Conservation (phyloP, 1,140 invertebrate species). For the Anastrepha obliqua region DNA sequence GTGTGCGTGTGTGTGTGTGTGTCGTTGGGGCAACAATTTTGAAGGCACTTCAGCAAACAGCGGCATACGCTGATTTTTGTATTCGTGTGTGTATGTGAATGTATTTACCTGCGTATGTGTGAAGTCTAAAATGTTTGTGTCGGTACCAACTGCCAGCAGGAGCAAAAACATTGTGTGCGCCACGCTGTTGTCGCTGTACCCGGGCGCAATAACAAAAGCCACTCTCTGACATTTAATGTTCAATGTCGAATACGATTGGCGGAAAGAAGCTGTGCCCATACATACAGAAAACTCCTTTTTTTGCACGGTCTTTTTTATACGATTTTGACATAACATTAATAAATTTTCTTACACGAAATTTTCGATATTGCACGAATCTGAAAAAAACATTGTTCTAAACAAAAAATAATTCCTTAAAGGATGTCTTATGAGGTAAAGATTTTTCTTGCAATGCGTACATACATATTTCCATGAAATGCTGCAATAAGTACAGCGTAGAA, state of each 20-base stretch:
- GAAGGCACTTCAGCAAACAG: neutral
- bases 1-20: too few species aligned
- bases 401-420: too few species aligned
- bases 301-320: too few species aligned
- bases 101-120: neutral
- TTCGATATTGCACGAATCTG: too few species aligned
- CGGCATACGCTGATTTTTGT: neutral
- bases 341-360: too few species aligned
- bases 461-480: too few species aligned
- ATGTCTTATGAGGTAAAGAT: too few species aligned
- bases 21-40: neutral
- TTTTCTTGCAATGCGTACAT: too few species aligned
- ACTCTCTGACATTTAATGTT: slow-evolving; percentile 45
- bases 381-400: too few species aligned
- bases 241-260: slow-evolving; percentile 40
- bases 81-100: neutral
- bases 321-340: too few species aligned
- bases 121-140: neutral
- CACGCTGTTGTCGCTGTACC: slow-evolving; percentile 10
- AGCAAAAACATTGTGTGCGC: slow-evolving; percentile 12
- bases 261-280: slow-evolving; percentile 7
- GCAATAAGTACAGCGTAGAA: too few species aligned
- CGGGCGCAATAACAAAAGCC: slow-evolving; percentile 28
- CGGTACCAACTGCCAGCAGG: neutral
- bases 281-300: neutral